A percentile compares a stretch with the other conserved stretches of the same genome.
phyloP scores from a whole-genome alignment of 92 coral and sea anemone genomes.

The Plumapathes pennacea region DNA sequence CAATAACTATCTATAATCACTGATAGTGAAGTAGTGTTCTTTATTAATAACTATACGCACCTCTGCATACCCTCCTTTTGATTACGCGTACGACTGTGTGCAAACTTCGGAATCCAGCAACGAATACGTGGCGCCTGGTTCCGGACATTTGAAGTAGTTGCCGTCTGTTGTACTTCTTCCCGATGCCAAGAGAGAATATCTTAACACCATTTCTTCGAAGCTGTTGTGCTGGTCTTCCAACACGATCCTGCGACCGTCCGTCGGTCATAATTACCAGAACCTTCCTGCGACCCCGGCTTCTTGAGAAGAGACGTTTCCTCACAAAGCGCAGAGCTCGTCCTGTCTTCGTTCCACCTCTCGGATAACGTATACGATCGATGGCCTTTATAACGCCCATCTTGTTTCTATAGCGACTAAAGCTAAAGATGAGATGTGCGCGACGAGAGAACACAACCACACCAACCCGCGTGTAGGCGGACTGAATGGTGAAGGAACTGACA shows the following conservation, averaged over 20 bases:
- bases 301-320: conserved; percentile 43
- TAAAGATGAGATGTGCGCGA: conserved; percentile 26
- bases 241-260: conserved; percentile 71
- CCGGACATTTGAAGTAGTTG: conserved; percentile 70
- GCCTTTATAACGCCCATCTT: conserved; percentile 56
- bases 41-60: conserved; percentile 37
- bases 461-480: conserved; percentile 40
- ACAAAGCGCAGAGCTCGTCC: conserved; percentile 68
- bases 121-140: conserved; percentile 55
- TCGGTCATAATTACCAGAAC: conserved; percentile 81
- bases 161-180: conserved; percentile 43
- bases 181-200: conserved; percentile 63
- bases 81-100: conserved; percentile 49
- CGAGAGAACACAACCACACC: conserved; percentile 29
- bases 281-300: conserved; percentile 55
- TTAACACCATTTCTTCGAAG: conserved; percentile 60
- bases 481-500: conserved; percentile 50
- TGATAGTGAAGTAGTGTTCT: neutral
- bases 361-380: conserved; percentile 64
- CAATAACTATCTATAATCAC: conserved; percentile 36
- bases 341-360: conserved; percentile 74
- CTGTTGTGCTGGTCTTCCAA: conserved; percentile 39
- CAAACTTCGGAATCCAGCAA: conserved; percentile 58
- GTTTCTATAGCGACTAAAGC: conserved; percentile 42
- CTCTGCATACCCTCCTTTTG: conserved; percentile 67